Evolutionary conservation across 2,888 invertebrate species (phyloP), one percentile per base, ranked within the genome.

Genomic region (Bellardia bayeri): DNA sequence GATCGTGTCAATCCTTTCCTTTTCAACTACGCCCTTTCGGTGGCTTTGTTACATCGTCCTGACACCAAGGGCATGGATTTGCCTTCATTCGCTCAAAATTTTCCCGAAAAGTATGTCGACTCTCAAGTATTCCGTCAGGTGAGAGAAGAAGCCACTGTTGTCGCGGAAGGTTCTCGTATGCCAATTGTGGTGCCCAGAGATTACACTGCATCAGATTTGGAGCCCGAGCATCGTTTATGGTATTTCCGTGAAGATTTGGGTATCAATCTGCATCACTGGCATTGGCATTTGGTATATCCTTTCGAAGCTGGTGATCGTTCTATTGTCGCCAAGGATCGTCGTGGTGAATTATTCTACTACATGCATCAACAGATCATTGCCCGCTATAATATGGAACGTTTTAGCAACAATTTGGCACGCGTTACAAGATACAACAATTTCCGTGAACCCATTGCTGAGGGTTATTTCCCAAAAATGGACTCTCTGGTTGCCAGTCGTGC

Each of bases 391-490:
- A 93, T 95, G 87, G 97, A 97, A 92, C 95, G 97, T 3, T 93
- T 97, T 88, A 96, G 96, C 92, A 97, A 97, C 92, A 95, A 95
- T 4, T 91, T 97, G 90, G 91, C 94, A 0, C 95, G 96, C 0
- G 96, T 96, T 2, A 94, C 94, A 42, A 95, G 96, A 0, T 95
- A 95, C 89, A 95, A 95, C 89, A 95, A 97, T 92, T 95, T 96
- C 93, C 94, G 95, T 2, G 95, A 95, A 3, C 96, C 97, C 14
- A 96, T 98, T 89, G 92, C 93, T 0, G 97, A 97, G 92, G 97
- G 96, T 0, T 98, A 98, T 93, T 98, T 97, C 94, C 96, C 97
- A 4, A 98, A 97, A 93, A 94, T 98, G 91, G 97, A 97, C 93
- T 97, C 96, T 2, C 94, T 96, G 89, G 96, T 97, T 5, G 95